A percentile compares a stretch with the other conserved stretches of the same genome.
Evolutionary conservation across 2,888 invertebrate genomes (phyloP).

Genomic region (Yponomeuta malinellus): DNA sequence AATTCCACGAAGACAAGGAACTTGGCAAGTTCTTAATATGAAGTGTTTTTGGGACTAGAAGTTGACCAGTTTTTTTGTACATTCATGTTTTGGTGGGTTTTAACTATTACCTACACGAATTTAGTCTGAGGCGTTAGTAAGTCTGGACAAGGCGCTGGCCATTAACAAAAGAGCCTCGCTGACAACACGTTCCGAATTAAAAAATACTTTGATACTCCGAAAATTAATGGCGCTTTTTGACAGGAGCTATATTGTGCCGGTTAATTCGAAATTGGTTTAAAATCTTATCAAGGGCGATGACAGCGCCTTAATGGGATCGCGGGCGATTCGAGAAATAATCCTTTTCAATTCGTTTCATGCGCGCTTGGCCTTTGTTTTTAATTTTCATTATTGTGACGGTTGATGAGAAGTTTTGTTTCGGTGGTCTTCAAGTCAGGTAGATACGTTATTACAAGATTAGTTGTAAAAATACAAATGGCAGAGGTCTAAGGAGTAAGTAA

Average conservation of each 20-base stretch:
- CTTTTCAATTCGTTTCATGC: conserved; percentile 39
- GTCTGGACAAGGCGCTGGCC: neutral
- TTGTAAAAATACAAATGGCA: neutral
- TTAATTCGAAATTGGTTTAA: conserved; percentile 71
- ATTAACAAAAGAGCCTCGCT: conserved; percentile 25
- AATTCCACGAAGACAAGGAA: too few species aligned
- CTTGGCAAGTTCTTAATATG: too few species aligned
- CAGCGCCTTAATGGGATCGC: conserved; percentile 71
- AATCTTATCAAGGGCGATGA: conserved; percentile 74
- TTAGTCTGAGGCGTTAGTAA: neutral
- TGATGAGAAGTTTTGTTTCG: conserved; percentile 16
- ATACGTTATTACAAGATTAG: neutral
- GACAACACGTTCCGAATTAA: conserved; percentile 63
- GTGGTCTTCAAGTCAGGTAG: neutral
- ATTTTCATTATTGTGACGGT: conserved; percentile 15
- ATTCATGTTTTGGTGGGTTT: too few species aligned
- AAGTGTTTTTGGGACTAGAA: too few species aligned
- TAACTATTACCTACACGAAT: too few species aligned
- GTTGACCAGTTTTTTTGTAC: too few species aligned
- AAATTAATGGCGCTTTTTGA: conserved; percentile 73
- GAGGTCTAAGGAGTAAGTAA: too few species aligned
- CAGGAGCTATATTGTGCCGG: conserved; percentile 70
- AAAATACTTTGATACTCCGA: conserved; percentile 27
- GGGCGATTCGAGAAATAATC: conserved; percentile 57
- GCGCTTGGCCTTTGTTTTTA: neutral